Conservation (phyloP, 2,113 vertebrate species). For the Eubucco bourcierii region DNA sequence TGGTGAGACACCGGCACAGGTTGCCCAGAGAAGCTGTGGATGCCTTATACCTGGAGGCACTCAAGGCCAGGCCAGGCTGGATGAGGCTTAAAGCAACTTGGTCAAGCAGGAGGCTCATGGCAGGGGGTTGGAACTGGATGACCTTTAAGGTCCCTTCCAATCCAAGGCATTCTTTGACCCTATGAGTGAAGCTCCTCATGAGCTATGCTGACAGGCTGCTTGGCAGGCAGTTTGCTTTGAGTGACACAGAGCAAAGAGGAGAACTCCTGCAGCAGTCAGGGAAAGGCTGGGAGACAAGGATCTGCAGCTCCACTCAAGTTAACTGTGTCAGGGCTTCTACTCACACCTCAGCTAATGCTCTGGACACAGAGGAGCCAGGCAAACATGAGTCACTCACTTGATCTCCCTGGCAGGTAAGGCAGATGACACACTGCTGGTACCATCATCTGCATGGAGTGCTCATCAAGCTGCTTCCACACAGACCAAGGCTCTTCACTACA, state of each 20-base stretch:
- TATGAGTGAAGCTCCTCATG: not conserved
- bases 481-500: not conserved
- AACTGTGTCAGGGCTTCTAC: not conserved
- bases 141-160: no score
- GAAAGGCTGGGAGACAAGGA: not conserved
- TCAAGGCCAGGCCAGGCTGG: no score
- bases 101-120: no score
- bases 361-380: not conserved
- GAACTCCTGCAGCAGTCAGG: accelerated
- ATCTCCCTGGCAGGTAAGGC: not conserved
- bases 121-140: no score
- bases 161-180: no score
- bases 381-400: not conserved
- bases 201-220: not conserved
- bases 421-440: not conserved
- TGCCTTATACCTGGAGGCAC: no score
- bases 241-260: not conserved
- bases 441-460: not conserved
- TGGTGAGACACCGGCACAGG: no score
- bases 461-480: not conserved
- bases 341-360: not conserved
- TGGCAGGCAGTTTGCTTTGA: not conserved
- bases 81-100: no score
- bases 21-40: no score
- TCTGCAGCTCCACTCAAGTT: not conserved